phyloP scores from a whole-genome alignment of 2,888 invertebrate species.

The Apocheima hispidaria region DNA sequence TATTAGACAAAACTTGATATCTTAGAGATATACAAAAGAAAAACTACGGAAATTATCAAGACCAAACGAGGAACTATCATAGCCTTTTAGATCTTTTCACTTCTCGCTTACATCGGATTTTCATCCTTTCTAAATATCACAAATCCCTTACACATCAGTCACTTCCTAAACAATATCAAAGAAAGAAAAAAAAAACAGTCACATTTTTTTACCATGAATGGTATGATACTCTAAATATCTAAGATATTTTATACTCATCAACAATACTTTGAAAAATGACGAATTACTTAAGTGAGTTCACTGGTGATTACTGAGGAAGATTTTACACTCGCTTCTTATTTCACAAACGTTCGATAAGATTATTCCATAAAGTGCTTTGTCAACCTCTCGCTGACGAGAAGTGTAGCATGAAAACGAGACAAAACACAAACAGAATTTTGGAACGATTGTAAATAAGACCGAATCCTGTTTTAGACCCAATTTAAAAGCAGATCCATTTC shows the following conservation, averaged over 20 bases:
- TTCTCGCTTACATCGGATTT: conserved; percentile 48
- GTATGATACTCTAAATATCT: conserved; percentile 19
- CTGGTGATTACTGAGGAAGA: conserved; percentile 3
- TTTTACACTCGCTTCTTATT: background rate
- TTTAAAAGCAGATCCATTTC: too few relatives aligned
- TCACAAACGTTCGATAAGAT: background rate
- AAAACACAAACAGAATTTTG: background rate
- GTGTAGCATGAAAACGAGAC: background rate
- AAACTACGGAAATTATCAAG: conserved; percentile 5
- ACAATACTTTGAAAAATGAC: conserved; percentile 8
- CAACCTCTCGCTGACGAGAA: background rate
- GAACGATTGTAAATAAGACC: background rate
- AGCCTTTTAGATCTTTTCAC: conserved; percentile 45
- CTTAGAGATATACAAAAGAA: conserved; percentile 13
- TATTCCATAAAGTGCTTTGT: background rate
- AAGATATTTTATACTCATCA: conserved; percentile 11
- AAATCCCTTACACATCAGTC: conserved; percentile 78
- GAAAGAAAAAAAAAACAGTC: conserved; percentile 24
- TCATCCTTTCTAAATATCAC: conserved; percentile 73
- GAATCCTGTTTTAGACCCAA: too few relatives aligned
- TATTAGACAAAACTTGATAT: conserved; percentile 3
- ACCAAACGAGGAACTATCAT: conserved; percentile 26
- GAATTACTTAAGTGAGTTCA: background rate
- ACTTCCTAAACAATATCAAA: conserved; percentile 34
- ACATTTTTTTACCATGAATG: conserved; percentile 26